Conservation (phyloP, 2,888 invertebrate genomes). For the Amblyteles armatorius region DNA sequence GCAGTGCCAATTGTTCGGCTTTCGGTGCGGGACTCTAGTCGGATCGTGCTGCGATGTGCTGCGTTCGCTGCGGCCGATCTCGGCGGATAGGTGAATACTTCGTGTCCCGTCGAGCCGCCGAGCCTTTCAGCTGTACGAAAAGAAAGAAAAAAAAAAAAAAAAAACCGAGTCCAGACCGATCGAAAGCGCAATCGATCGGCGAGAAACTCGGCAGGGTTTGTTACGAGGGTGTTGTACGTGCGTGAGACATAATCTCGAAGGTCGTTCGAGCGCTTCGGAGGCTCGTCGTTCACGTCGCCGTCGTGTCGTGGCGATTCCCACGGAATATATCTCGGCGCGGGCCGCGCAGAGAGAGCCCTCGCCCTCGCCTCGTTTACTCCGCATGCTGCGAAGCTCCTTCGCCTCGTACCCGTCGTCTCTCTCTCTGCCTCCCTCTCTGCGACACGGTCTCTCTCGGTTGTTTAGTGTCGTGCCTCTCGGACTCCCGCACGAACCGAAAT, state of each 20-base stretch:
- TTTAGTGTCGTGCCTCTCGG: slow-evolving; percentile 20
- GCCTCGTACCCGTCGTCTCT: slow-evolving; percentile 26
- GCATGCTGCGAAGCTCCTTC: slow-evolving; percentile 13
- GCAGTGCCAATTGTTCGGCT: slow-evolving; percentile 70
- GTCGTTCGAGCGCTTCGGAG: slow-evolving; percentile 24
- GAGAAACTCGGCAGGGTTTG: slow-evolving; percentile 12
- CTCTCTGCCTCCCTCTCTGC: background rate
- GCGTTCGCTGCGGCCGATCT: slow-evolving; percentile 4
- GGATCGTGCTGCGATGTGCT: slow-evolving; percentile 29
- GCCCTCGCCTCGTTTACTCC: slow-evolving; percentile 22
- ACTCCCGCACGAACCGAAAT: slow-evolving; percentile 13
- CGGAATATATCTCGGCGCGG: slow-evolving; percentile 40
- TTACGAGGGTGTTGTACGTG: slow-evolving; percentile 50
- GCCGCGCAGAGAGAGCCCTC: slow-evolving; percentile 22
- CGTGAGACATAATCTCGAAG: slow-evolving; percentile 40
- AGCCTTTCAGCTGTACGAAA: background rate
- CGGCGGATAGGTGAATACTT: slow-evolving; percentile 13
- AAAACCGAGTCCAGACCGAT: background rate
- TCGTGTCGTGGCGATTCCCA: slow-evolving; percentile 70
- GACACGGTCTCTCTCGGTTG: background rate
- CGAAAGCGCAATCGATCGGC: slow-evolving; percentile 21
- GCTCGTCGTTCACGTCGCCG: slow-evolving; percentile 68
- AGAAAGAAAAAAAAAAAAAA: background rate
- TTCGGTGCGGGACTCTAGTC: slow-evolving; percentile 59
- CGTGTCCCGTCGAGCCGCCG: background rate